Conservation (phyloP, 2,797 vertebrate genomes). For the Bufotes viridis region DNA sequence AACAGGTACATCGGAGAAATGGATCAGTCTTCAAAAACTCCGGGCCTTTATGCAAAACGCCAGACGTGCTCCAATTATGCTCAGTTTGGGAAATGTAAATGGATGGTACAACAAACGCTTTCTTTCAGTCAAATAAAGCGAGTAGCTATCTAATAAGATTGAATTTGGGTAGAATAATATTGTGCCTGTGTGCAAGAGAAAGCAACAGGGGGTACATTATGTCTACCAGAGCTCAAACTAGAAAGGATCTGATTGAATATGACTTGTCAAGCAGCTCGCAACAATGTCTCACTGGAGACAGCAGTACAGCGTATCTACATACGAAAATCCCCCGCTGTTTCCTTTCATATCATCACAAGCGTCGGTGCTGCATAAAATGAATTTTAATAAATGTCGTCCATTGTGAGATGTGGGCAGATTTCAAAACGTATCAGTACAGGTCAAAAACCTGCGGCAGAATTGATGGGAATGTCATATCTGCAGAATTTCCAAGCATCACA, state of each 20-base stretch:
- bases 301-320: slow-evolving; percentile 74
- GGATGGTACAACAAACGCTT: background rate
- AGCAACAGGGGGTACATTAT: slow-evolving; percentile 44
- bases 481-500: slow-evolving; percentile 64
- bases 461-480: slow-evolving; percentile 65
- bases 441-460: slow-evolving; percentile 71
- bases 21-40: background rate
- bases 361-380: slow-evolving; percentile 72
- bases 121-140: background rate
- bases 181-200: slow-evolving; percentile 20
- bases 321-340: slow-evolving; percentile 73
- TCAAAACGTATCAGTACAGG: slow-evolving; percentile 71
- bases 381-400: slow-evolving; percentile 78
- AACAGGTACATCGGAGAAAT: background rate
- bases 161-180: slow-evolving; percentile 20
- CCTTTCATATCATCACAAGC: slow-evolving; percentile 73
- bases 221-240: slow-evolving; percentile 24
- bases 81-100: background rate
- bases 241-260: slow-evolving; percentile 39
- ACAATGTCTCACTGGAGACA: slow-evolving; percentile 56
- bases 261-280: slow-evolving; percentile 56
- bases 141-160: slow-evolving; percentile 21
- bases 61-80: background rate
- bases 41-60: background rate
- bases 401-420: slow-evolving; percentile 55